Base-by-base conservation (phyloP, 2,113 vertebrate genomes). In the Amphiprion ocellaris region DNA sequence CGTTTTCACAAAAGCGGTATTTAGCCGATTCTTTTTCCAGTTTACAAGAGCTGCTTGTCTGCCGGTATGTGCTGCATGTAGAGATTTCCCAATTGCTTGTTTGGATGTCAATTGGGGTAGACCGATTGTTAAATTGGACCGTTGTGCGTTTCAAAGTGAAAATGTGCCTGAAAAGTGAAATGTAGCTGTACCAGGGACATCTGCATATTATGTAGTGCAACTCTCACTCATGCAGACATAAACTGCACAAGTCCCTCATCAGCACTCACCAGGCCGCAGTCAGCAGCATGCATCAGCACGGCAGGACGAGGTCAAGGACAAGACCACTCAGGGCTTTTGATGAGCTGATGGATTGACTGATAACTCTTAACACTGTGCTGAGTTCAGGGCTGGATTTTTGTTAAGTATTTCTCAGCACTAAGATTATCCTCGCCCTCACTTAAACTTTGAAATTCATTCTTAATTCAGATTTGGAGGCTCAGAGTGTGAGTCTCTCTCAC, bases 201-300 rank as follows among this genome's bases (percentile, higher is more conserved):
- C 17, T 72, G 7, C 33, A 41, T 55, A 54, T 56, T 52, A 24
- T 39, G 28, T 70, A 9, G 28, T 49, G 33, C 41, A 63, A 11
- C n/a, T 77, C 53, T 61, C 61, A 39, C 30, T 71, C 59, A 55
- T 63, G 63, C 72, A 52, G 1, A 75, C 64, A n/a, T 56, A 59
- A 72, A 72, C 17, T 46, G 33, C 69, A 66, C 66, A 81, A 77
- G 58, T 64, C 41, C 71, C 41, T 83, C n/a, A 80, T 93, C 89
- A 90, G 87, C 92, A 75, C 69, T 86, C 61, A 15, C 39, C 28
- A 69, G 16, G 44, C 54, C 0, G 7, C 83, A 58, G 86, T 90
- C 86, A 86, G 84, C 90, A 85, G 73, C 69, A 71, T 66, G 61
- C 75, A 74, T 80, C 84, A 82, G 80, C 74, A 86, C 64, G 63